A percentile compares a stretch with the other conserved stretches of the same genome.
These are phyloP conservation scores for Tragulus kanchil DNA, from an alignment of 2,113 vertebrate genomes.

Conservation along the genomic window DNA sequence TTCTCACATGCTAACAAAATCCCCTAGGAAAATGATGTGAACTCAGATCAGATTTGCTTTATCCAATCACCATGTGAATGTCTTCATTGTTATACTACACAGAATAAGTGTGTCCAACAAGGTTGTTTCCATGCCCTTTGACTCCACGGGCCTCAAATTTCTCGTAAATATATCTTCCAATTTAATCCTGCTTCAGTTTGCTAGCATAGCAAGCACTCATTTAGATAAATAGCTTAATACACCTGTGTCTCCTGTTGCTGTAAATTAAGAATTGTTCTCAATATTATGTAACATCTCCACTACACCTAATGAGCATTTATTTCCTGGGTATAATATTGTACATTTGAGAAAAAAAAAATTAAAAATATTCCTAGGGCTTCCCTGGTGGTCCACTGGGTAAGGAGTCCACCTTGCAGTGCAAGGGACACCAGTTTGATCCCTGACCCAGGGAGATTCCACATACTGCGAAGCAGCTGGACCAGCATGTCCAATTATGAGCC, in stretches of 20 bases:
- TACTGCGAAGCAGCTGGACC: no score
- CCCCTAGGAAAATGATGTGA: not conserved
- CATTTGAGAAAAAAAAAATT: not conserved
- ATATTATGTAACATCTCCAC: not conserved
- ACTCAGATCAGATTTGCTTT: not conserved
- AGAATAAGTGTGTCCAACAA: not conserved
- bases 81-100: not conserved
- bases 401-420: no score
- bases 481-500: no score
- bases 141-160: not conserved
- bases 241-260: not conserved
- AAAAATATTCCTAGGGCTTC: not conserved
- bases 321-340: not conserved
- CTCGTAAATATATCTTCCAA: not conserved
- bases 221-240: not conserved
- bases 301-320: not conserved
- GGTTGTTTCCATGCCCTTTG: not conserved
- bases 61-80: not conserved
- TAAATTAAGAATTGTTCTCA: conserved; percentile 20
- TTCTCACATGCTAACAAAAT: not conserved
- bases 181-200: not conserved
- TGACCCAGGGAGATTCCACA: no score
- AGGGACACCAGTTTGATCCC: no score
- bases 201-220: not conserved
- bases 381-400: no score